phyloP scores from a whole-genome alignment of 2,888 invertebrate species.

The Patella ulyssiponensis region DNA sequence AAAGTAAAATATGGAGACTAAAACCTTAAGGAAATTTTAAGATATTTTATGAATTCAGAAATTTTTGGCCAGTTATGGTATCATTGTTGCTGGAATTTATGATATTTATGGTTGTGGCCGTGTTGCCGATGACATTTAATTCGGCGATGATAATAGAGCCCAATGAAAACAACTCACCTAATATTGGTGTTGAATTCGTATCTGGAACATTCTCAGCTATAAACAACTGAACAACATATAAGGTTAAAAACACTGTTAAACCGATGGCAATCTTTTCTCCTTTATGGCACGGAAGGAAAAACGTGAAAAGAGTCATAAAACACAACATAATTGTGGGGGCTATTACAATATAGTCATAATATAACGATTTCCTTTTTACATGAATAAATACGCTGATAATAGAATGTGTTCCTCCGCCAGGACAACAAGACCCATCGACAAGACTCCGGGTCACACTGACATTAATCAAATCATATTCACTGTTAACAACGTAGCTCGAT shows the following conservation, averaged over 20 bases:
- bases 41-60: neutral
- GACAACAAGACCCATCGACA: constrained; percentile 51
- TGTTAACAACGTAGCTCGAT: constrained; percentile 59
- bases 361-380: constrained; percentile 65
- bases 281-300: constrained; percentile 69
- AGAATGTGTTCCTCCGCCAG: constrained; percentile 57
- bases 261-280: constrained; percentile 72
- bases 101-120: constrained; percentile 1
- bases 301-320: constrained; percentile 68
- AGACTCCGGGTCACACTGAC: constrained; percentile 45
- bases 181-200: constrained; percentile 69
- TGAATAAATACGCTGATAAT: constrained; percentile 59
- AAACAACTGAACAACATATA: constrained; percentile 71
- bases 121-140: neutral
- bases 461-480: constrained; percentile 60
- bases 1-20: neutral
- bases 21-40: neutral
- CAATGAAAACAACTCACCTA: constrained; percentile 54
- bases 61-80: too few relatives aligned
- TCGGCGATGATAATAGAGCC: too few relatives aligned
- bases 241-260: constrained; percentile 70
- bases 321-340: constrained; percentile 70
- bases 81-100: neutral
- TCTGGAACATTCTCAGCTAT: constrained; percentile 73
- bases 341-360: constrained; percentile 71